Base-by-base conservation (phyloP, 2,113 vertebrate genomes). In the Tragelaphus strepsiceros region DNA sequence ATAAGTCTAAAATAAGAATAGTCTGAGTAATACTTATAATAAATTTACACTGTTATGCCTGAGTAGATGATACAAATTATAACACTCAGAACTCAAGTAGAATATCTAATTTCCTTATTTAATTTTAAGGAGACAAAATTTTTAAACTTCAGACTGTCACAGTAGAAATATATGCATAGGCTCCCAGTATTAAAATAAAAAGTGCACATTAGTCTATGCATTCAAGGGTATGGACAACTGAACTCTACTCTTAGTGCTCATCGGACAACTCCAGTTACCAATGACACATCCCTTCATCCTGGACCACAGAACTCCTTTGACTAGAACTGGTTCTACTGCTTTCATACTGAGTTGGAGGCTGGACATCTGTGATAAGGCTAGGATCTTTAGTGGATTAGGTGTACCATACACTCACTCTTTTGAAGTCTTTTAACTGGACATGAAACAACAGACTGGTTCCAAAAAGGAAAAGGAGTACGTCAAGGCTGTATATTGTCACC, bases 321-420 rank as follows among this genome's bases (percentile, higher is more conserved):
- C 30, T 85, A 71, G 6, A 71, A 77, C 7, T 22, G 56, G 21
- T 5, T 43, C 51, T 30, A 30, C 2, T 77, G 10, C 26, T 78
- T 51, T 2, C 39, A 58, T 46, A 54, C 7, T 3, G 56, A 58
- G 22, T 15, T 32, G 54, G 30, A 2, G 1, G 13, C 17, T 7
- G 24, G 9, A 9, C 12, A 85, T 88, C 17, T 80, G 53, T 91
- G 26, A 24, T 26, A 11, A 21, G 2, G 2, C 46, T n/a, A 15
- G 1, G 2, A 43, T 30, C 3, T 26, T 32, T 49, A 82, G n/a
- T 5, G 43, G 19, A 58, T 62, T n/a, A 88, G 10, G 5, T 58
- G 1, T 0, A 46, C 10, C 1, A 5, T 35, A 14, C 12, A 28
- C 3, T 87, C 9, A 22, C n/a, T 28, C 2, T 26, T 5, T 59